Base-by-base conservation (phyloP, 2,113 vertebrate genomes). In the Barnardius zonarius region DNA sequence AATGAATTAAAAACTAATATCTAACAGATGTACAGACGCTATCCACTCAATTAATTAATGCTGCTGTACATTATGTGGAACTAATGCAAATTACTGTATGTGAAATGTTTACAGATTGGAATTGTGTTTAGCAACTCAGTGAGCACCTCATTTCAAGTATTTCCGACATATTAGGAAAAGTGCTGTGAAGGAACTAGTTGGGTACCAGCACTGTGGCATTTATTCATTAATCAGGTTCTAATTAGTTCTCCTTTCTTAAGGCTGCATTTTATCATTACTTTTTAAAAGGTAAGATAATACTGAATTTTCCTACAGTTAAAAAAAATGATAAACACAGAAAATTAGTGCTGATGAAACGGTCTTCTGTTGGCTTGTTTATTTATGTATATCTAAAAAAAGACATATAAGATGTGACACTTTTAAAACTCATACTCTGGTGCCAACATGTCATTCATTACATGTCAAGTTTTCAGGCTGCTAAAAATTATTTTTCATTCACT, bases 41-140 rank as follows among this genome's bases (percentile, higher is more conserved):
- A 83, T 96, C 86, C 75, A 92, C 94, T 95, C 96, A 86, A 59
- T 96, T 97, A 96, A 96, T 96, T 96, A 95, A 91, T 93, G 82
- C 76, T 97, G 88, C 61, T 94, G 88, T 83, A 93, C 80, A 49
- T 94, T 93, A 88, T 95, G 88, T 93, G 83, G 54, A 93, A 85
- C 95, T 90, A 95, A 93, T 91, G 94, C 85, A 96, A 97, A 95
- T 87, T 70, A 83, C 85, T 63, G 63, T 91, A 77, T 78, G 67
- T 5, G 7, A 61, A 94, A 92, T 96, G 85, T 96, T 97, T 97
- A 95, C 90, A 93, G 86, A 94, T 85, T 87, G 63, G 55, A 92
- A 88, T 75, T 93, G 73, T 59, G 49, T 64, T 79, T 77, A 81
- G 88, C 11, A 59, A 19, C 30, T 55, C 51, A 16, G 30, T 46